Evolutionary conservation across 2,113 vertebrate species (phyloP).

Genomic region (Phodopus roborovskii): DNA sequence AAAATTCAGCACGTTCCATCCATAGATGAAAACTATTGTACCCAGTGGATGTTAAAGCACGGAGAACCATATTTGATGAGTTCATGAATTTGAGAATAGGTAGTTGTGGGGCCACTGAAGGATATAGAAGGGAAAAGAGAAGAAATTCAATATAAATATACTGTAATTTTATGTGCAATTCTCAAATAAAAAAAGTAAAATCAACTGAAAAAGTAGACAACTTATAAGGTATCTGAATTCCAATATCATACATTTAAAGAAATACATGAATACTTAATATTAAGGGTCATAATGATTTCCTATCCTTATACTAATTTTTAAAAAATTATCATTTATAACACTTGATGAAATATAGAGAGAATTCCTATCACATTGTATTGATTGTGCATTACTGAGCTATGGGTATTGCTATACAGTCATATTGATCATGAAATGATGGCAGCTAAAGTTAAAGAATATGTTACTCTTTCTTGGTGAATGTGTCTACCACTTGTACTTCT

Average conservation of each 20-base stretch:
- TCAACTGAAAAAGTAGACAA: not conserved
- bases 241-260: not conserved
- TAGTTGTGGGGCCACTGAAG: not conserved
- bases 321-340: not conserved
- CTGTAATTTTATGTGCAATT: not conserved
- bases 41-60: not conserved
- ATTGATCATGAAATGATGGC: not conserved
- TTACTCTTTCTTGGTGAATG: not conserved
- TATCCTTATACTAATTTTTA: not conserved
- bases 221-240: no score
- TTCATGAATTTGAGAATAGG: not conserved
- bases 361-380: not conserved
- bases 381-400: not conserved
- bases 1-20: not conserved
- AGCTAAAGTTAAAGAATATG: not conserved
- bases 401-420: not conserved
- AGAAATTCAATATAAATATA: not conserved
- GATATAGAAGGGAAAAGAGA: not conserved
- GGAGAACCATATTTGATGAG: not conserved
- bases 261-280: not conserved
- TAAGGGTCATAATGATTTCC: not conserved
- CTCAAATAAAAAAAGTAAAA: not conserved
- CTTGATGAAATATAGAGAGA: not conserved
- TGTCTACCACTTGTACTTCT: not conserved
- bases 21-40: not conserved